These are phyloP conservation scores for Leptinotarsa lineolata DNA, from an alignment of 1,140 invertebrate species.

Conservation along the genomic window DNA sequence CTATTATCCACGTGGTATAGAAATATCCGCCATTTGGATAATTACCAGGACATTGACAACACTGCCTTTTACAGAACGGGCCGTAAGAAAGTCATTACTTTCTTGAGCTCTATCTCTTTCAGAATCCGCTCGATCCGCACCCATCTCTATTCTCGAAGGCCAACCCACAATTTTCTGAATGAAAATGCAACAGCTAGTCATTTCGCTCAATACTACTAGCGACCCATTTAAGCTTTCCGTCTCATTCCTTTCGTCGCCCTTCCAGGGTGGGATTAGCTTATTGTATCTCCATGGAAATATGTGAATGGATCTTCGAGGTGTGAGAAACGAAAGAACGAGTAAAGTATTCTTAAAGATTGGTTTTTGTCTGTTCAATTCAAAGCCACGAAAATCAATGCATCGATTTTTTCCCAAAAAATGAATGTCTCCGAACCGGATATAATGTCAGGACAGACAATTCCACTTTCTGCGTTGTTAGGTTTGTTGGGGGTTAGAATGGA, in stretches of 20 bases:
- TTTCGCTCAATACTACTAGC: constrained; percentile 22
- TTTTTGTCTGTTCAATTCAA: no score
- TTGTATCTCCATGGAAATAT: no score
- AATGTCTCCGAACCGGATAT: no score
- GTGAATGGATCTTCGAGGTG: no score
- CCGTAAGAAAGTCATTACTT: constrained; percentile 1
- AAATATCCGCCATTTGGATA: neutral
- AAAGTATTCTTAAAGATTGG: no score
- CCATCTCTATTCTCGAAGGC: constrained; percentile 18
- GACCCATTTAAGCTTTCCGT: constrained; percentile 13
- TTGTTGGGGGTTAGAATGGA: no score
- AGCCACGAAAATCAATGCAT: no score
- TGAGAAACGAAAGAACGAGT: no score
- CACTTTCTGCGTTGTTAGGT: no score
- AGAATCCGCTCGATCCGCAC: neutral
- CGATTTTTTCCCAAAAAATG: no score
- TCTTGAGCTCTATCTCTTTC: constrained; percentile 1
- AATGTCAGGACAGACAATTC: no score
- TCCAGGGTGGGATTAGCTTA: neutral
- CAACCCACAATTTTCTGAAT: constrained; percentile 11
- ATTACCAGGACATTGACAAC: neutral
- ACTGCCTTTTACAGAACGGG: neutral
- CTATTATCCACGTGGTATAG: neutral
- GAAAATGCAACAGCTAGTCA: constrained; percentile 21
- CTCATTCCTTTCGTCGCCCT: neutral